Evolutionary conservation across 1,140 invertebrate species (phyloP).

Genomic region (Brachionus paranguensis): DNA sequence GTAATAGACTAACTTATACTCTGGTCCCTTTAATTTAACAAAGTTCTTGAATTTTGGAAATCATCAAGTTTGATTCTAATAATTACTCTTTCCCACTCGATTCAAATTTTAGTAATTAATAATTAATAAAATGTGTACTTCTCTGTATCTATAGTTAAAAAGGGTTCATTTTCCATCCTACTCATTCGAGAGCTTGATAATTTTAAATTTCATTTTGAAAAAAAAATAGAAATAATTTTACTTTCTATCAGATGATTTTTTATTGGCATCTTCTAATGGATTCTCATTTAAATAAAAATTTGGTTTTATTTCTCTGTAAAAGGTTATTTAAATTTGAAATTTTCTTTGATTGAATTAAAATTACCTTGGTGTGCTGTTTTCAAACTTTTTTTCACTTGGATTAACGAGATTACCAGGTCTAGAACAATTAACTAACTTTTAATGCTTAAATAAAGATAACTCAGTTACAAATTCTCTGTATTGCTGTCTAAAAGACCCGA

Average conservation of each 20-base stretch:
- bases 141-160: background rate
- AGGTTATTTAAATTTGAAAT: background rate
- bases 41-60: too few species aligned
- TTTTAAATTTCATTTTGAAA: background rate
- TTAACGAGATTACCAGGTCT: background rate
- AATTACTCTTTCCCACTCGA: too few species aligned
- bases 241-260: background rate
- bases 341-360: background rate
- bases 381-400: background rate
- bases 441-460: background rate
- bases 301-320: background rate
- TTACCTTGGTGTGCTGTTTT: background rate
- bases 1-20: too few species aligned
- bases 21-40: too few species aligned
- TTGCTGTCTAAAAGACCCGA: background rate
- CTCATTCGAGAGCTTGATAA: background rate
- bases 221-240: background rate
- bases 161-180: background rate
- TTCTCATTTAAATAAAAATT: background rate
- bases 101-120: background rate
- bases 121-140: background rate
- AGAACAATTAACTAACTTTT: background rate
- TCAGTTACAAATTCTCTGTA: background rate
- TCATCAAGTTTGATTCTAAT: too few species aligned
- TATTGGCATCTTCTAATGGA: background rate